Base-by-base conservation (phyloP, 2,113 vertebrate genomes). In the Origma solitaria region DNA sequence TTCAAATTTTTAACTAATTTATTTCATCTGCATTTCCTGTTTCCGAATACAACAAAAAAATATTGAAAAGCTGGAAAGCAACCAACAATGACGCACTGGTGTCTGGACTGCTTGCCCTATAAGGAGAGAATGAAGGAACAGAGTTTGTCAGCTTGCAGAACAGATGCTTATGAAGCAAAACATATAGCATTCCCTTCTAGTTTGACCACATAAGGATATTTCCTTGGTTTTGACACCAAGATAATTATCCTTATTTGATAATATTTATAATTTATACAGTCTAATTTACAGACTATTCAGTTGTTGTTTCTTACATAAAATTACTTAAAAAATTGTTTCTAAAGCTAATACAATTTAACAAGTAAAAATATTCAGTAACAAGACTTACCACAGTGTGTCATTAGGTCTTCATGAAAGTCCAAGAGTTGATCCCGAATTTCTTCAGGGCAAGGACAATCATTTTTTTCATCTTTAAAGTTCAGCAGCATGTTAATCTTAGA, bases 391-490 rank as follows among this genome's bases (percentile, higher is more conserved):
- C 99, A 99, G 86, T 99, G 99, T 56, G 98, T 98, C 99, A 99
- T 99, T 79, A 99, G 96, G 91, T 99, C 99, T 90, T 99, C 98
- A 22, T 99, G 99, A 94, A 99, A 99, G 96, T 99, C 99, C 27
- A 99, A 91, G 47, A 99, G 98, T 33, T 99, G 98, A 81, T 99
- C 99, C 61, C 98, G 96, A 94, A 99, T 99, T 96, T 98, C 98
- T 86, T 99, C 98, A 8, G 99, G 98, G 94, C 99, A 99, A 14
- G 99, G 99, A 95, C 99, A 99, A 60, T 99, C 99, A 91, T 97
- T 98, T 97, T 99, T 99, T 72, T 99, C 98, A 90, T 99, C 98
- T 95, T 99, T 99, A 78, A 99, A 99, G 97, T 99, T 99, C 96
- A 99, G 97, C 90, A 99, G 98, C 99, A 99, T 99, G 90, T 99